Evolutionary conservation across 2,888 invertebrate species (phyloP).

Genomic region (Melanostoma scalare): DNA sequence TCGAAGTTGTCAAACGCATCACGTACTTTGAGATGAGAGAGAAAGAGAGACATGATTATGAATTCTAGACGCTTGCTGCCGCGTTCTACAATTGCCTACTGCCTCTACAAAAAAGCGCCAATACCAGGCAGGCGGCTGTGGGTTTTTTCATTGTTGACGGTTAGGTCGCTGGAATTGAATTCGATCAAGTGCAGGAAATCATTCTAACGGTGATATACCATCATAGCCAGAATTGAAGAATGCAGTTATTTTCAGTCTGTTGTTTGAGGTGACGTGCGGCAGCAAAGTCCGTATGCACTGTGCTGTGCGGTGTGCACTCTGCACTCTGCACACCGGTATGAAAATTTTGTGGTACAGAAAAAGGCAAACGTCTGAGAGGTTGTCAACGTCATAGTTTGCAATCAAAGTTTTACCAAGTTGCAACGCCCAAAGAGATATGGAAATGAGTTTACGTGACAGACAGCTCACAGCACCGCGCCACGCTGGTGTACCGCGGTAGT

Average conservation of each 20-base stretch:
- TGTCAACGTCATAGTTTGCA: conserved; percentile 56
- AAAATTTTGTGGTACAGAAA: conserved; percentile 2
- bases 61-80: conserved; percentile 64
- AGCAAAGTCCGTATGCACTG: conserved; percentile 1
- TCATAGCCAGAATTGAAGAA: conserved; percentile 26
- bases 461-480: neutral
- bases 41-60: conserved; percentile 51
- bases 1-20: conserved; percentile 64
- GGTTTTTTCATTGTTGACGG: conserved; percentile 49
- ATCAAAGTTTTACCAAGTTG: conserved; percentile 48
- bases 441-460: conserved; percentile 44
- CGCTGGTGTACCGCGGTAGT: neutral
- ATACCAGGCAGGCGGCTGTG: conserved; percentile 29
- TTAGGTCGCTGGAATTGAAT: conserved; percentile 65
- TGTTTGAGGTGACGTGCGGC: conserved; percentile 17
- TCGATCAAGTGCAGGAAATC: conserved; percentile 73
- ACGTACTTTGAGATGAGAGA: conserved; percentile 54
- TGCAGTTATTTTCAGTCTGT: conserved; percentile 59
- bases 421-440: conserved; percentile 33
- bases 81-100: conserved; percentile 57
- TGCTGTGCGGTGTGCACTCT: neutral
- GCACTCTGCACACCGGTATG: neutral
- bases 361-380: conserved; percentile 28
- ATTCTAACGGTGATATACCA: conserved; percentile 69
- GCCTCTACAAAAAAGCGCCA: conserved; percentile 47